Percentiles rank a stretch among this genome's conserved stretches.
Evolutionary conservation across 2,113 vertebrate genomes (phyloP).

Genomic region (Atherinomorus stipes): DNA sequence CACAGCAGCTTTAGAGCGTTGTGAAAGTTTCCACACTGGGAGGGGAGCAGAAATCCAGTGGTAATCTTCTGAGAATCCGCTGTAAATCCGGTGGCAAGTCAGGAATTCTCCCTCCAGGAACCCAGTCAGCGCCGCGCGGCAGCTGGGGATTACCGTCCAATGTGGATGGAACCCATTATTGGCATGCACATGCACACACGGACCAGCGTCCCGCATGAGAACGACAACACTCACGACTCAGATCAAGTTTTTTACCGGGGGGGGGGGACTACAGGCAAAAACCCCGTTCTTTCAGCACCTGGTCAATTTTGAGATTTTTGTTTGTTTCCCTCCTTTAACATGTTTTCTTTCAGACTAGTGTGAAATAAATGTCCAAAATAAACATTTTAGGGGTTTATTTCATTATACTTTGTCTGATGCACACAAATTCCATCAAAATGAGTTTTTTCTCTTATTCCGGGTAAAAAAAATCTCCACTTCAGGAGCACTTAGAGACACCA

Average conservation of each 20-base stretch:
- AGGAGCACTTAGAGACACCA: too few relatives aligned
- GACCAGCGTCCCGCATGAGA: neutral
- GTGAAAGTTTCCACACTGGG: conserved; percentile 42
- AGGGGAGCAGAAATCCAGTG: conserved; percentile 65
- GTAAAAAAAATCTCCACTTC: too few relatives aligned
- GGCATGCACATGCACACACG: conserved; percentile 21
- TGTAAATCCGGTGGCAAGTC: conserved; percentile 77
- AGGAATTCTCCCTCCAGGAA: conserved; percentile 78
- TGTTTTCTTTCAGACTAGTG: too few relatives aligned
- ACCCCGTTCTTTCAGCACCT: too few relatives aligned
- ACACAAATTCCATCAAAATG: too few relatives aligned
- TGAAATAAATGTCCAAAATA: too few relatives aligned
- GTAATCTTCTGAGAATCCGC: conserved; percentile 70
- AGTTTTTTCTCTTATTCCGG: too few relatives aligned
- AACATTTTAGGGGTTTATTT: too few relatives aligned
- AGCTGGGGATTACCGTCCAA: conserved; percentile 78
- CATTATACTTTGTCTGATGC: too few relatives aligned
- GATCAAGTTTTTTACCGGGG: conserved; percentile 29
- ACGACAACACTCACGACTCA: conserved; percentile 16
- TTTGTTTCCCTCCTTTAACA: too few relatives aligned
- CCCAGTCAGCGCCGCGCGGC: conserved; percentile 68
- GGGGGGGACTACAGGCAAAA: too few relatives aligned
- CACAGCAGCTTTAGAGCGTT: neutral
- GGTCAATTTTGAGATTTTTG: too few relatives aligned
- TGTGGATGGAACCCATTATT: conserved; percentile 74